phyloP scores from a whole-genome alignment of 2,113 vertebrate genomes.

The Arothron firmamentum region DNA sequence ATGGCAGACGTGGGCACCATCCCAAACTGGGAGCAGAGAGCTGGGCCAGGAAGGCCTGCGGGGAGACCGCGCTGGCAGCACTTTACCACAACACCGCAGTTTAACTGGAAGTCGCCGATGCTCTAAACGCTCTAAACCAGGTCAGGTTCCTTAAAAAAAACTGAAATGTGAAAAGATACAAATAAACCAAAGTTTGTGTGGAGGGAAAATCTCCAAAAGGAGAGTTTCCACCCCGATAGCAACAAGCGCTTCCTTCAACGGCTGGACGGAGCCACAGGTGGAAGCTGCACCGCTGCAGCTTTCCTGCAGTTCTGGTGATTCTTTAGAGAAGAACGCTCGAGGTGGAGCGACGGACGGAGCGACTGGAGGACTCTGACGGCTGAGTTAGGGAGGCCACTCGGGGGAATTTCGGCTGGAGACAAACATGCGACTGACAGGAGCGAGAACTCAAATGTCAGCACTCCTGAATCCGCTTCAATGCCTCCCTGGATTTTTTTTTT shows the following conservation, averaged over 20 bases:
- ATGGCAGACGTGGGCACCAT: conserved; percentile 44
- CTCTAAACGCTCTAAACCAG: conserved; percentile 18
- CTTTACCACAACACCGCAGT: conserved; percentile 9
- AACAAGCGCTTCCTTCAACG: background rate
- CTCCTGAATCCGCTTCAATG: no score
- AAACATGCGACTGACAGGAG: background rate
- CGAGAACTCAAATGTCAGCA: background rate
- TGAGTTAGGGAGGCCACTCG: no score
- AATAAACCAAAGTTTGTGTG: background rate
- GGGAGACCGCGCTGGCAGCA: conserved; percentile 20
- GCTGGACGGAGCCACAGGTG: background rate
- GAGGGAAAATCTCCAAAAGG: background rate
- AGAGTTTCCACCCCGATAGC: background rate
- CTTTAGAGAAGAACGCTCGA: background rate
- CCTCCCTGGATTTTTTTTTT: no score
- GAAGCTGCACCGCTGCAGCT: background rate
- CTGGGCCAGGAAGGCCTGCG: conserved; percentile 22
- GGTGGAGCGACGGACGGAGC: background rate
- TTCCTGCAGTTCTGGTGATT: no score
- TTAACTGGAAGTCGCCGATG: conserved; percentile 26
- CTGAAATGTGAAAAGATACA: background rate
- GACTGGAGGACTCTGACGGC: background rate
- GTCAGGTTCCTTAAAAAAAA: conserved; percentile 5
- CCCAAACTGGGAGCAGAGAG: conserved; percentile 33
- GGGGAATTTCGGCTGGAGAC: background rate